Evolutionary conservation across 2,888 invertebrate genomes (phyloP), one percentile per base, ranked within the genome.

Genomic region (Nemotelus pantherinus): DNA sequence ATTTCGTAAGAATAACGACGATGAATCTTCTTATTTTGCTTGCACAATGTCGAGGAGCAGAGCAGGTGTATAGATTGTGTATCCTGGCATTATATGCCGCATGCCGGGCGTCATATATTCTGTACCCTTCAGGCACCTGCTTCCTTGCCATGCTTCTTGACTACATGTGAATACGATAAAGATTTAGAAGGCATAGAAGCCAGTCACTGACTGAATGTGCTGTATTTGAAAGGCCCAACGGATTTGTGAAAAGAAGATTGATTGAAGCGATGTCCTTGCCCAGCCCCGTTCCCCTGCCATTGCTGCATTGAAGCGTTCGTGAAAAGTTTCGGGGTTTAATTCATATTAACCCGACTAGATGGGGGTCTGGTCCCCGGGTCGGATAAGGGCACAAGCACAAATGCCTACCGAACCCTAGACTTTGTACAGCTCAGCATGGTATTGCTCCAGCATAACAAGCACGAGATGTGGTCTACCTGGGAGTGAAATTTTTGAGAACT

Each of bases 181-280:
- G 70, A 4, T 39, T 10, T 60, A 60, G 4, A 39, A 4, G 60
- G 60, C 60, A 60, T 50, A 5, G 39, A 39, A 60, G 39, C 41
- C 41, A 60, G 39, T 60, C 60, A 60, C 25, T 60, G 41, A 41
- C 60, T 41, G 60, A 45, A 48, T 10, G 48, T 57, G 74, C 74
- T 72, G 57, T 72, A 74, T 45, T 63, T 63, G 74, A 74, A 74
- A 74, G 74, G 57, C 60, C 74, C 74, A 74, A 63, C 74, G 74
- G 74, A 74, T 74, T 74, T 74, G 74, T 74, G 74, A 74, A 74
- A 74, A 60, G 74, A 74, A 74, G 74, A 74, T 74, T 74, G 74
- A 74, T 74, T 74, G 74, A 74, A 74, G 60, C 50, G 25, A 60
- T 74, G 74, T 53, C 74, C 50, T 60, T 39, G 50, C 55, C 47